These are phyloP conservation scores for Drosophila triauraria DNA, from an alignment of 1,140 invertebrate species.

Conservation along the genomic window DNA sequence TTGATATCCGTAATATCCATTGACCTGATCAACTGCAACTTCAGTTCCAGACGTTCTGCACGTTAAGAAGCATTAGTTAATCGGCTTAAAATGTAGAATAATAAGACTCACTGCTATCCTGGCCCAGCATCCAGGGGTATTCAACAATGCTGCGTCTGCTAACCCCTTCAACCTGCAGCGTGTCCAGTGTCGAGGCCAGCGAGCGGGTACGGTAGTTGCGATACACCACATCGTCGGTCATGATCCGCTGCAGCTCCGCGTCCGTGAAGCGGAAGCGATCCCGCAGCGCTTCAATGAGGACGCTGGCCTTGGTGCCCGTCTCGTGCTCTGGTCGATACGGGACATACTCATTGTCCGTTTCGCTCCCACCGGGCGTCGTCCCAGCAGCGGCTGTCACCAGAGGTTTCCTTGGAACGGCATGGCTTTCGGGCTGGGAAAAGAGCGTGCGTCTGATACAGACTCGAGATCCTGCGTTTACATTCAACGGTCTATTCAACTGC, in stretches of 20 bases:
- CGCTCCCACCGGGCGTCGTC: conserved; percentile 14
- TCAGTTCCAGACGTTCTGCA: conserved; percentile 54
- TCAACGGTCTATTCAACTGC: conserved; percentile 8
- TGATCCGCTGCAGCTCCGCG: conserved; percentile 49
- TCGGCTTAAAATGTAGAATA: not conserved
- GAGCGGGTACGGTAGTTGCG: conserved; percentile 53
- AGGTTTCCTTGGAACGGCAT: conserved; percentile 21
- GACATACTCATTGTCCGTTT: conserved; percentile 65
- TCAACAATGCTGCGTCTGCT: conserved; percentile 67
- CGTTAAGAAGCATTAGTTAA: not conserved
- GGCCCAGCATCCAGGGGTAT: conserved; percentile 74
- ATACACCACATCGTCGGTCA: conserved; percentile 61
- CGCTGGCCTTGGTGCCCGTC: conserved; percentile 20
- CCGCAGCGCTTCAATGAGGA: conserved; percentile 43
- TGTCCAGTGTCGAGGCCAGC: conserved; percentile 48
- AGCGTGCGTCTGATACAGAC: conserved; percentile 26
- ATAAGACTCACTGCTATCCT: conserved; percentile 58
- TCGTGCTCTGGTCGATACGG: conserved; percentile 60
- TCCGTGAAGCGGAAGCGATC: conserved; percentile 61
- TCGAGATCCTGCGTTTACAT: not conserved
- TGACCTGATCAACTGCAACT: conserved; percentile 56
- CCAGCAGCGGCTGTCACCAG: conserved; percentile 5
- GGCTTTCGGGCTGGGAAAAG: conserved; percentile 54
- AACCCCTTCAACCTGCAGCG: conserved; percentile 59
- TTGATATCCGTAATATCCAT: conserved; percentile 73